phyloP scores from a whole-genome alignment of 2,888 invertebrate species.

The Lottia scabra region DNA sequence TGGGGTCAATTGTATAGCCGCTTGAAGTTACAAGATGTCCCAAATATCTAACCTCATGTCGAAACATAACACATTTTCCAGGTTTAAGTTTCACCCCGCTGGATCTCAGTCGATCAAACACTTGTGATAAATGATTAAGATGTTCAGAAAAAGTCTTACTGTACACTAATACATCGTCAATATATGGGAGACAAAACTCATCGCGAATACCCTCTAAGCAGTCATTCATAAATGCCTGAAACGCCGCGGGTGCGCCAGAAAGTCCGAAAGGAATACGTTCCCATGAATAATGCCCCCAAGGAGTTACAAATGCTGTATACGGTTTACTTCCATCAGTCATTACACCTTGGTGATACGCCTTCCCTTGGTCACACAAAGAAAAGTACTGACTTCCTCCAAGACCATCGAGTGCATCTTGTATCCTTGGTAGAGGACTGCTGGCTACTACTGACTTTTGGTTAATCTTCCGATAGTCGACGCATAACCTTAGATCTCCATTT shows the following conservation, averaged over 20 bases:
- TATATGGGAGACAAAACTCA: conserved; percentile 3
- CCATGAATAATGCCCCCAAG: conserved; percentile 10
- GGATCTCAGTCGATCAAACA: conserved; percentile 24
- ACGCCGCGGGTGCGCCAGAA: neutral
- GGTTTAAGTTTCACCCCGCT: conserved; percentile 33
- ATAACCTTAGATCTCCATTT: conserved; percentile 7
- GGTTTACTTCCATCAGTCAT: neutral
- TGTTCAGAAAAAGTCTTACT: conserved; percentile 25
- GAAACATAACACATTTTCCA: conserved; percentile 33
- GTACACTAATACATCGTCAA: conserved; percentile 11
- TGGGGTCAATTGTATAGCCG: conserved; percentile 31
- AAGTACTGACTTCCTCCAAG: neutral
- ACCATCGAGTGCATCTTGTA: neutral
- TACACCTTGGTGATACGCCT: conserved; percentile 6
- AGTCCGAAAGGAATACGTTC: neutral
- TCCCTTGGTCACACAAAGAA: neutral
- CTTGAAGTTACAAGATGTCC: conserved; percentile 30
- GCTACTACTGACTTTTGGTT: neutral
- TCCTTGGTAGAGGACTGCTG: conserved; percentile 3
- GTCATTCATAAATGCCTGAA: neutral
- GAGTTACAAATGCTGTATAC: conserved; percentile 2
- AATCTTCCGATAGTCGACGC: conserved; percentile 11
- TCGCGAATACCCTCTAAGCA: conserved; percentile 1
- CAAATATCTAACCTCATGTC: conserved; percentile 28
- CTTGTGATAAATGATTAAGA: conserved; percentile 26